Evolutionary conservation across 2,888 invertebrate species (phyloP).

Genomic region (Formica aserva): DNA sequence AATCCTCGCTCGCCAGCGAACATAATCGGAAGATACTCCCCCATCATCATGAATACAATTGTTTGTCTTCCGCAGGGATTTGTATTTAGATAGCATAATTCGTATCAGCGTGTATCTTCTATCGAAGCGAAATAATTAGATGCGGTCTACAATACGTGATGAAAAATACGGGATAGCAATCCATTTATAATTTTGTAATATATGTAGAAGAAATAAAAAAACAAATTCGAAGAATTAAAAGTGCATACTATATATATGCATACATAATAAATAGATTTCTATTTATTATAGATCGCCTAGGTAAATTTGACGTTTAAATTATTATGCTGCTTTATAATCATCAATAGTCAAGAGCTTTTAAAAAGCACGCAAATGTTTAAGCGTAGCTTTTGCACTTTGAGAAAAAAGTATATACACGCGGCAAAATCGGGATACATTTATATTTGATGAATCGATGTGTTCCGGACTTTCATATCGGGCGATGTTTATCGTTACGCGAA

Average conservation of each 20-base stretch:
- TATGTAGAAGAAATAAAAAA: too few species aligned
- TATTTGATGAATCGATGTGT: slow-evolving; percentile 17
- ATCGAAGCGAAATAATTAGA: neutral
- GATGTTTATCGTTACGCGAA: slow-evolving; percentile 20
- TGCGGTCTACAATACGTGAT: neutral
- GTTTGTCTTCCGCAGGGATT: slow-evolving; percentile 2
- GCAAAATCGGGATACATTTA: slow-evolving; percentile 17
- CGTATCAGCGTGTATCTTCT: neutral
- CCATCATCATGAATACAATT: neutral
- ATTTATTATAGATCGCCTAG: neutral
- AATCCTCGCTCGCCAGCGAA: slow-evolving; percentile 12
- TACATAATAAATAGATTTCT: neutral
- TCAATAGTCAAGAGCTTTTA: neutral
- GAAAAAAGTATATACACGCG: neutral
- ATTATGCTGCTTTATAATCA: neutral
- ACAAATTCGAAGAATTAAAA: too few species aligned
- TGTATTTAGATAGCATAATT: slow-evolving; percentile 18
- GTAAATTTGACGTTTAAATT: neutral
- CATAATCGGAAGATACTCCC: slow-evolving; percentile 2
- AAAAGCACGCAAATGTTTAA: neutral
- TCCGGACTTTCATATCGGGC: neutral
- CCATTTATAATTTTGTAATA: neutral
- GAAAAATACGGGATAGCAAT: neutral
- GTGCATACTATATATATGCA: too few species aligned
- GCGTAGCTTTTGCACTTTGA: neutral